These are phyloP conservation scores for Loxodonta africana DNA, from an alignment of 2,113 vertebrate genomes.

Conservation along the genomic window DNA sequence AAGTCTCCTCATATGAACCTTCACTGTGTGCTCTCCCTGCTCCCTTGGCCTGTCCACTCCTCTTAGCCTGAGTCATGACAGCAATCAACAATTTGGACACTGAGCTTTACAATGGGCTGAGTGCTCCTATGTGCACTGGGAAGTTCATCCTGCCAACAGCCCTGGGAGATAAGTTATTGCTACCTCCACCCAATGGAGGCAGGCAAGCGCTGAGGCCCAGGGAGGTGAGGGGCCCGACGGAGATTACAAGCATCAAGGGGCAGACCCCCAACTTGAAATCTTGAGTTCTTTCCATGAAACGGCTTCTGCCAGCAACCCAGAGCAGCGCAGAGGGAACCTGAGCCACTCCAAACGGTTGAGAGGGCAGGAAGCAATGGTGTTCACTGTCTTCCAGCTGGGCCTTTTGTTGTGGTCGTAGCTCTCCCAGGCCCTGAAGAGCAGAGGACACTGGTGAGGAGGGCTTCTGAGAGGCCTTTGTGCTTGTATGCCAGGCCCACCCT, in stretches of 20 bases:
- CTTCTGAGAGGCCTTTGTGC: neutral
- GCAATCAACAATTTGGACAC: constrained; percentile 10
- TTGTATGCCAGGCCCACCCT: neutral
- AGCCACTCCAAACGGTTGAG: rapidly evolving
- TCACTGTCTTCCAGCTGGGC: neutral
- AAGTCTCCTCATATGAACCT: constrained; percentile 64
- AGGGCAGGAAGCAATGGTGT: neutral
- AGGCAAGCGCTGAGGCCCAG: neutral
- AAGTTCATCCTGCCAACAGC: neutral
- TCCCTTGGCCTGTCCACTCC: neutral
- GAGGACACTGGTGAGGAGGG: neutral
- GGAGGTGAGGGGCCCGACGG: neutral
- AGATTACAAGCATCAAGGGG: neutral
- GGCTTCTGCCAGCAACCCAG: neutral
- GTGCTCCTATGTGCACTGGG: neutral
- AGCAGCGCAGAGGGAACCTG: rapidly evolving
- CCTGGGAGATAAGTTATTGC: neutral
- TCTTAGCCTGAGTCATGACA: constrained; percentile 55
- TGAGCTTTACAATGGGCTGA: neutral
- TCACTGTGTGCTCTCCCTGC: constrained; percentile 46
- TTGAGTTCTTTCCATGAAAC: neutral
- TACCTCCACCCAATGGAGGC: neutral
- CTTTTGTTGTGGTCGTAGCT: neutral
- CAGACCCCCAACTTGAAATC: neutral
- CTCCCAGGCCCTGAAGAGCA: neutral